A percentile compares a stretch with the other conserved stretches of the same genome.
phyloP scores from a whole-genome alignment of 2,888 invertebrate genomes.

The Ormyrus rosae region DNA sequence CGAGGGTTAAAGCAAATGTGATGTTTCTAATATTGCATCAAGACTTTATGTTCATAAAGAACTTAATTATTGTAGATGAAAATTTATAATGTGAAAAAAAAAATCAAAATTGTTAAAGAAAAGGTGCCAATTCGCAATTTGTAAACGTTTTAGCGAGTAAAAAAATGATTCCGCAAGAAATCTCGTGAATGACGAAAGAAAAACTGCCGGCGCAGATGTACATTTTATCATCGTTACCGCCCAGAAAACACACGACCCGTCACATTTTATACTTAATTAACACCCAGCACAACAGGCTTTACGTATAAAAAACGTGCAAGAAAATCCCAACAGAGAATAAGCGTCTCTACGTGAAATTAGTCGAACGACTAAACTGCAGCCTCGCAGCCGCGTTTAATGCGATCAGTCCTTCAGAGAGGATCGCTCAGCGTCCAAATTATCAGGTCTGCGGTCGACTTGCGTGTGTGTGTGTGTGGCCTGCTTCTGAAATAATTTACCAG shows the following conservation, averaged over 20 bases:
- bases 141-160: too few relatives aligned
- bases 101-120: too few relatives aligned
- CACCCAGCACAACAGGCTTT: background rate
- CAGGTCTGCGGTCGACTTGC: constrained; percentile 11
- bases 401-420: constrained; percentile 11
- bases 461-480: too few relatives aligned
- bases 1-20: too few relatives aligned
- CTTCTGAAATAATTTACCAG: constrained; percentile 16
- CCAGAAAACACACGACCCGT: background rate
- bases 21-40: too few relatives aligned
- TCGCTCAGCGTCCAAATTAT: constrained; percentile 16
- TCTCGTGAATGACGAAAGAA: background rate
- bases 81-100: too few relatives aligned
- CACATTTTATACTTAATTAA: constrained; percentile 32
- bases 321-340: too few relatives aligned
- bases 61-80: too few relatives aligned
- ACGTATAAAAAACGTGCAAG: background rate
- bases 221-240: constrained; percentile 37
- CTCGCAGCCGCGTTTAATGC: constrained; percentile 5
- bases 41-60: too few relatives aligned
- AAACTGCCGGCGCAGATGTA: background rate
- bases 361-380: background rate
- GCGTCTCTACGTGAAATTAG: constrained; percentile 23
- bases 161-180: too few relatives aligned
- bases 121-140: too few relatives aligned